These are phyloP conservation scores for Catharus minimus DNA, from an alignment of 2,113 vertebrate genomes.

Conservation along the genomic window DNA sequence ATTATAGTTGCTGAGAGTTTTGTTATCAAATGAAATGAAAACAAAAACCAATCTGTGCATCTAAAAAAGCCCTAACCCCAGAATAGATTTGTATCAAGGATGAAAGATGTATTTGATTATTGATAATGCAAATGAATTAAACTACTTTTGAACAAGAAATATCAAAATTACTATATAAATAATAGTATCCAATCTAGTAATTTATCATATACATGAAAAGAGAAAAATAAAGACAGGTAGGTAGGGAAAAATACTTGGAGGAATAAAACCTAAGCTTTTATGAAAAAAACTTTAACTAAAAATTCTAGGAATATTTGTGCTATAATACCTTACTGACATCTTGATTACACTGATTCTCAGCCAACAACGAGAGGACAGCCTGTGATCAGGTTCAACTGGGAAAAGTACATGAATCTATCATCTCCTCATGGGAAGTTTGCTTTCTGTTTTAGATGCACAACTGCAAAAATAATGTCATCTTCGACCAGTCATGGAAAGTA, in stretches of 20 bases:
- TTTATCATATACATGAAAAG: background rate
- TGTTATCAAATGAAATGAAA: background rate
- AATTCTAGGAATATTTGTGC: background rate
- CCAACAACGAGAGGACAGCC: background rate
- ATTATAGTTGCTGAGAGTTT: background rate
- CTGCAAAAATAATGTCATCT: background rate
- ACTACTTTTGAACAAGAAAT: background rate
- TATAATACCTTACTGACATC: background rate
- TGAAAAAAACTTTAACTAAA: background rate
- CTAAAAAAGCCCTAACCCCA: background rate
- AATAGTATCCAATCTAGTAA: background rate
- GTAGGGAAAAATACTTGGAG: background rate
- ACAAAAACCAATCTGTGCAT: background rate
- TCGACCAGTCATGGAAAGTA: background rate
- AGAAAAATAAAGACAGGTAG: background rate
- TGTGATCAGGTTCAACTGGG: background rate
- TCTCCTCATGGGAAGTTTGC: background rate
- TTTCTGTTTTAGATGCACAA: background rate
- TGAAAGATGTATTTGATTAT: background rate
- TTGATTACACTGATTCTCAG: background rate
- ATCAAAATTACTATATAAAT: background rate
- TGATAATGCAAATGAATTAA: background rate
- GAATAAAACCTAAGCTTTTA: background rate
- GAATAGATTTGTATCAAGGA: background rate
- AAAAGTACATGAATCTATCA: background rate